Base-by-base conservation (phyloP, 2,797 vertebrate genomes). In the Poeciliopsis paucimaculata region DNA sequence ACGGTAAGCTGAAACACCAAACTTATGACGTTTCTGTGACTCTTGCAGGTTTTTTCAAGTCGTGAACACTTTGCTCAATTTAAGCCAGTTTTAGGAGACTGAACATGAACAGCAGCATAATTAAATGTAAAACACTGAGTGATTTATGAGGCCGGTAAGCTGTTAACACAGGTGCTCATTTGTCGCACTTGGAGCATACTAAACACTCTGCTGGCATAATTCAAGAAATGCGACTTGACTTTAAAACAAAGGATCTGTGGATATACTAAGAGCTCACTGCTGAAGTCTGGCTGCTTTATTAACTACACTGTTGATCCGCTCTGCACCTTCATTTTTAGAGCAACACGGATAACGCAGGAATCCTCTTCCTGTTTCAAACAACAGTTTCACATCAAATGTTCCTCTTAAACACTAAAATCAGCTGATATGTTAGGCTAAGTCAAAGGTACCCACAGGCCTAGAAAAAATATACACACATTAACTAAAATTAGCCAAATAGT, bases 1-100 rank as follows among this genome's bases (percentile, higher is more conserved):
- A 98, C 84, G 98, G 98, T 99, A 97, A 80, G 97, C 95, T 23
- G 39, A 41, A 23, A 23, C 36, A 6, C 36, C 36, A 41, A 68
- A 68, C 16, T 13, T 12, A 26, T 41, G n/a, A 39, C 3, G 47
- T 36, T 73, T 23, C 47, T 73, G 2, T 73, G 36, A 26, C 41
- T 47, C 36, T 49, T 1, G 28, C 31, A 23, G 28, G 12, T 20
- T 36, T 49, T 36, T 51, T 23, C 39, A 77, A 51, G 57, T 70
- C 16, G 73, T 57, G 31, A 75, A 53, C 39, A 49, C 72, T 74
- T 79, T 74, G n/a, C 39, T 41, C n/a, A 53, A 36, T 79, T 75
- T 79, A 49, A 23, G 57, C 36, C 62, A 5, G 72, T 79, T 79
- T 53, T 36, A 53, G 57, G 45, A 74, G 78, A 9, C 36, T 45